A percentile compares a stretch with the other conserved stretches of the same genome.
Evolutionary conservation across 2,888 invertebrate species (phyloP).

Genomic region (Parapristionchus giblindavisi): DNA sequence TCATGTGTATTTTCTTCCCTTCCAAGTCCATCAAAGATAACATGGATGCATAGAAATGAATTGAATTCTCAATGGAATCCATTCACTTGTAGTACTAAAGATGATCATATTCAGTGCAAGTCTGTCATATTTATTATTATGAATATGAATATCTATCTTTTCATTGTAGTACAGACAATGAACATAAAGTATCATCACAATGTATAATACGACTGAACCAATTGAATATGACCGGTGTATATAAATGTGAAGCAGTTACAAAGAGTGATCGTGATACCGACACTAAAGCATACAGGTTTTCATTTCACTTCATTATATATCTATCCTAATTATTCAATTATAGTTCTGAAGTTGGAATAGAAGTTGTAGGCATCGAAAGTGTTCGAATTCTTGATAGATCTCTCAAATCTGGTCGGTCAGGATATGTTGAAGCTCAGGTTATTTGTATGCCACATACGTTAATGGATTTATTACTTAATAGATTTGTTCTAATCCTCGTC

Average conservation of each 20-base stretch:
- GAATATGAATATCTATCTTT: background rate
- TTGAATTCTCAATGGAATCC: slow-evolving; percentile 10
- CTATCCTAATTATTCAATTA: background rate
- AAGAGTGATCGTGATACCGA: background rate
- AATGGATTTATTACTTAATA: background rate
- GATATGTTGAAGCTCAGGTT: slow-evolving; percentile 17
- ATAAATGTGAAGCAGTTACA: slow-evolving; percentile 4
- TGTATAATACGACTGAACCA: background rate
- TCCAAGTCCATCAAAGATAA: background rate
- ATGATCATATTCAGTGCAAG: slow-evolving; percentile 16
- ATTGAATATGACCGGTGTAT: slow-evolving; percentile 4
- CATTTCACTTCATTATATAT: background rate
- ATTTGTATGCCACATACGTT: background rate
- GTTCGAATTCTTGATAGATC: slow-evolving; percentile 12
- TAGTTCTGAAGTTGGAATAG: slow-evolving; percentile 11
- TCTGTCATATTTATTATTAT: background rate
- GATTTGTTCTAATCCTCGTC: slow-evolving; percentile 10
- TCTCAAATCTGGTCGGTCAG: background rate
- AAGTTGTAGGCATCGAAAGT: slow-evolving; percentile 19
- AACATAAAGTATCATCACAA: slow-evolving; percentile 10
- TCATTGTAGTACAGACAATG: background rate
- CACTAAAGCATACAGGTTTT: background rate
- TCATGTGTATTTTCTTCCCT: slow-evolving; percentile 25
- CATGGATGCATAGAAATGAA: slow-evolving; percentile 3
- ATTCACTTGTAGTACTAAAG: slow-evolving; percentile 24